Evolutionary conservation across 2,797 vertebrate species (phyloP).

Genomic region (Ficedula albicollis): DNA sequence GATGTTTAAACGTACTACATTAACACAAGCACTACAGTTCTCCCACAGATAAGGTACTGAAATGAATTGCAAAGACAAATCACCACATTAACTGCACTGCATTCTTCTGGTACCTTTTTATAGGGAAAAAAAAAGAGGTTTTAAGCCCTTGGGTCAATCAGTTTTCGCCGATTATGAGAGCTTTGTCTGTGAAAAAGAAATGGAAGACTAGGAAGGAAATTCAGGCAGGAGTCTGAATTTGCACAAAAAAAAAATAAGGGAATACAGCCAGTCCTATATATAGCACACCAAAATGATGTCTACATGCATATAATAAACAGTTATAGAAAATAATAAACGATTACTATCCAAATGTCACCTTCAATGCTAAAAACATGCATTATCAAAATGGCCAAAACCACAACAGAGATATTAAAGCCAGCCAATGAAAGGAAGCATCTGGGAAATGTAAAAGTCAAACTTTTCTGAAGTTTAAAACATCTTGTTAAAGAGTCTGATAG

Average conservation of each 20-base stretch:
- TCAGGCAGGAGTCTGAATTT: neutral
- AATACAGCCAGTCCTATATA: neutral
- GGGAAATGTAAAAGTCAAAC: conserved; percentile 71
- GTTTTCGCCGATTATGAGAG: neutral
- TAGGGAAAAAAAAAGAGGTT: neutral
- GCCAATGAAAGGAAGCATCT: conserved; percentile 54
- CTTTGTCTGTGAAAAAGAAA: neutral
- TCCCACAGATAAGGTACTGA: conserved; percentile 13
- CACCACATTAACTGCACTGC: neutral
- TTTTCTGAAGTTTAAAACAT: conserved; percentile 66
- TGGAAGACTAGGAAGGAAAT: neutral
- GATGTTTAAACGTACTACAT: conserved; percentile 81
- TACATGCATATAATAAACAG: neutral
- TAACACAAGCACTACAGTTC: conserved; percentile 31
- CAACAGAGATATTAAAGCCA: conserved; percentile 54
- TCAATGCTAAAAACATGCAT: conserved; percentile 61
- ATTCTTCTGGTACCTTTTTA: neutral
- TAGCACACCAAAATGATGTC: neutral
- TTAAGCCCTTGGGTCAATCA: neutral
- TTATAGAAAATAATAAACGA: conserved; percentile 11
- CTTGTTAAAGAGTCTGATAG: conserved; percentile 59
- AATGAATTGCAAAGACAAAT: conserved; percentile 36
- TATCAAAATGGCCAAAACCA: conserved; percentile 49
- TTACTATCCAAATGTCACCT: conserved; percentile 43
- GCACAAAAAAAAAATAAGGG: neutral